phyloP scores from a whole-genome alignment of 2,113 vertebrate genomes.

The Polypterus bichir region DNA sequence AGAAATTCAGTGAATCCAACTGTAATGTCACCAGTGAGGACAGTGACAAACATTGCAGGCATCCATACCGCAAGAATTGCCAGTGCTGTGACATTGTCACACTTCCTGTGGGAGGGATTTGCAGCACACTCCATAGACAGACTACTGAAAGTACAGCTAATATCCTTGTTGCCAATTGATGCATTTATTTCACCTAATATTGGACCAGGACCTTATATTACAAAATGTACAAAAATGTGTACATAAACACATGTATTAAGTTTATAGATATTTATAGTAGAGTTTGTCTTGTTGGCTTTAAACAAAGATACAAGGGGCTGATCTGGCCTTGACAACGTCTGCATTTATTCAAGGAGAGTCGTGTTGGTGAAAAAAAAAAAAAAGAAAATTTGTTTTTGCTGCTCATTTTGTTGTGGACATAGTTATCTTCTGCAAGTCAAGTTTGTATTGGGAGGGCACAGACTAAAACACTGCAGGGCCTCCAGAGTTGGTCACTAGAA shows the following conservation, averaged over 20 bases:
- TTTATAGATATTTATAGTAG: constrained; percentile 51
- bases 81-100: too few species aligned
- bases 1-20: too few species aligned
- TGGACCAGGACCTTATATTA: constrained; percentile 9
- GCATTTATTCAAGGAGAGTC: constrained; percentile 4
- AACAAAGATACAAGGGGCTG: constrained; percentile 20
- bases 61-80: too few species aligned
- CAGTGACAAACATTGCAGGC: too few species aligned
- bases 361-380: constrained; percentile 5
- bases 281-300: constrained; percentile 12
- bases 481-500: too few species aligned
- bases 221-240: constrained; percentile 25
- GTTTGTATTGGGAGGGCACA: too few species aligned
- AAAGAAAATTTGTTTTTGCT: constrained; percentile 9
- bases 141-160: neutral
- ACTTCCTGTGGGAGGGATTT: too few species aligned
- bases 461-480: too few species aligned
- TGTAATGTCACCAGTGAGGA: too few species aligned
- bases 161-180: neutral
- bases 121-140: too few species aligned
- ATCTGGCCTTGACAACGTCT: neutral
- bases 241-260: constrained; percentile 38
- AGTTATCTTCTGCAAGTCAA: too few species aligned
- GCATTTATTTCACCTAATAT: constrained; percentile 11
- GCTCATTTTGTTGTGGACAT: too few species aligned